Conservation (phyloP, 2,113 vertebrate species). For the Tapirus terrestris region DNA sequence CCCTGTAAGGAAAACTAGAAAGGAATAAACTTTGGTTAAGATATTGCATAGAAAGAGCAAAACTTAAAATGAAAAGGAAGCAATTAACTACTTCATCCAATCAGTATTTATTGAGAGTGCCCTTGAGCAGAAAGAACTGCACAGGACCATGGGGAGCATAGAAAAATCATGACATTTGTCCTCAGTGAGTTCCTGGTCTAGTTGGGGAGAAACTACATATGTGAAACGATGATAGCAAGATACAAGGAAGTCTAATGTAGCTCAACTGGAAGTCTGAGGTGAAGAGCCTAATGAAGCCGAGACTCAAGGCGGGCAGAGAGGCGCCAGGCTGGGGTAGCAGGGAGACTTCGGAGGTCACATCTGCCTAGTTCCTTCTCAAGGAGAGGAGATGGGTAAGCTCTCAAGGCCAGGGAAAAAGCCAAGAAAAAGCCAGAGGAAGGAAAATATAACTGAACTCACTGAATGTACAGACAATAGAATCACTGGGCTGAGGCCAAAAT, state of each 20-base stretch:
- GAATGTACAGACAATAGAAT: not conserved
- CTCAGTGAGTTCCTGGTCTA: not conserved
- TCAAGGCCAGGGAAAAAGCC: not conserved
- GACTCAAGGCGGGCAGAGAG: not conserved
- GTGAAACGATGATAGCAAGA: not conserved
- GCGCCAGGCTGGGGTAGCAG: too few relatives aligned
- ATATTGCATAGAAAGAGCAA: constrained; percentile 13
- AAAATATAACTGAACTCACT: not conserved
- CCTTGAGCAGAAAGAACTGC: not conserved
- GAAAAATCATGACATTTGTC: constrained; percentile 20
- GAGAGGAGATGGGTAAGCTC: not conserved
- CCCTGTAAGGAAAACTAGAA: constrained; percentile 90
- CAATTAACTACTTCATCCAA: not conserved
- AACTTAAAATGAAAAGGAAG: constrained; percentile 6
- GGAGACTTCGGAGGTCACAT: not conserved
- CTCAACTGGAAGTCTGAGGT: not conserved
- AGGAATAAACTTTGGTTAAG: constrained; percentile 40
- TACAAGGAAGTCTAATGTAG: not conserved
- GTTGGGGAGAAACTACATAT: not conserved
- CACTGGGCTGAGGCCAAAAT: not conserved
- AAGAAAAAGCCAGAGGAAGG: not conserved
- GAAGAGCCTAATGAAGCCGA: not conserved
- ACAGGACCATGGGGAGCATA: not conserved
- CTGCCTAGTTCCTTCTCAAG: not conserved
- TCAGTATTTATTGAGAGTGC: not conserved